phyloP scores from a whole-genome alignment of 2,113 vertebrate species.

The Bostrychus sinensis region DNA sequence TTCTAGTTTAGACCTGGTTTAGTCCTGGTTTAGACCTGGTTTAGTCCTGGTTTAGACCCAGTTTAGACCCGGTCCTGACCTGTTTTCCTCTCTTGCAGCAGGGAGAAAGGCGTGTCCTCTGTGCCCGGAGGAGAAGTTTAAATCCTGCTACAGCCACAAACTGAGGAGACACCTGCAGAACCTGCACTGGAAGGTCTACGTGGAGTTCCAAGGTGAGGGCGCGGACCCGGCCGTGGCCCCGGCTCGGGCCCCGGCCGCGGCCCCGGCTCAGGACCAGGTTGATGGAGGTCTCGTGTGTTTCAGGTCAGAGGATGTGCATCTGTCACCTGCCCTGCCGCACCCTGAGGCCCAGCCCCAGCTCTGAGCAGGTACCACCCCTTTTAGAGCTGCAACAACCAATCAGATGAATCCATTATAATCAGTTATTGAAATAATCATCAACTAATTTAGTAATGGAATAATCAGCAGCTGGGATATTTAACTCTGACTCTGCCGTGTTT shows the following conservation, averaged over 20 bases:
- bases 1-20: no score
- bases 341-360: constrained; percentile 82
- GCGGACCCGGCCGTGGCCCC: background rate
- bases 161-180: constrained; percentile 93
- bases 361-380: constrained; percentile 82
- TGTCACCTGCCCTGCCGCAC: constrained; percentile 91
- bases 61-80: no score
- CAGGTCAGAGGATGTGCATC: constrained; percentile 97
- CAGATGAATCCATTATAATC: no score
- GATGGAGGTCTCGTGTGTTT: background rate
- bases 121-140: constrained; percentile 94
- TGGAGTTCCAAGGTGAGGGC: constrained; percentile 93
- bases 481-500: no score
- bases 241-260: background rate
- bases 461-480: no score
- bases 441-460: no score
- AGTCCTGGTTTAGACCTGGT: no score
- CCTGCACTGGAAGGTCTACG: constrained; percentile 97
- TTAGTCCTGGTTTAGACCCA: no score
- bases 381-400: no score
- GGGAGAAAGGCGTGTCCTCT: constrained; percentile 89
- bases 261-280: background rate
- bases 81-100: constrained; percentile 66
- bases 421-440: no score
- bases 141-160: constrained; percentile 90